phyloP scores from a whole-genome alignment of 2,797 vertebrate genomes.

The Lates japonicus region DNA sequence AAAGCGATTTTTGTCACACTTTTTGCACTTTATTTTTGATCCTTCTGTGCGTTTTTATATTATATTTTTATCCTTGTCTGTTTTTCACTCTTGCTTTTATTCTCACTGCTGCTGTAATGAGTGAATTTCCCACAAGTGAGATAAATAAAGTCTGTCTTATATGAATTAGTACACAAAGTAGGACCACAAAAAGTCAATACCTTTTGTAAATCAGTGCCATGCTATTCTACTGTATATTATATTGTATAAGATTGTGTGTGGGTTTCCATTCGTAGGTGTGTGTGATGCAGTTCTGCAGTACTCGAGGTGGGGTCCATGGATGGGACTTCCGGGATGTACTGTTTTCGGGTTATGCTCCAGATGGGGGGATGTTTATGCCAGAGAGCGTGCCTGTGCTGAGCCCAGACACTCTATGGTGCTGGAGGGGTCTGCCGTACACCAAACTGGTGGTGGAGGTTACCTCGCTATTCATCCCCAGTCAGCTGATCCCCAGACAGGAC shows the following conservation, averaged over 20 bases:
- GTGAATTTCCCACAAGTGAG: too few species aligned
- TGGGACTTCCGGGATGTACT: slow-evolving; percentile 89
- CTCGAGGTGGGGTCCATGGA: slow-evolving; percentile 82
- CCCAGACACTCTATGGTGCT: slow-evolving; percentile 80
- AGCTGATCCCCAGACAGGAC: slow-evolving; percentile 83
- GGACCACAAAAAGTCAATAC: background rate
- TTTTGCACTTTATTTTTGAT: too few species aligned
- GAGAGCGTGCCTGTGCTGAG: slow-evolving; percentile 85
- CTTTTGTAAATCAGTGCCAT: background rate
- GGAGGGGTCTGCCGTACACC: slow-evolving; percentile 87
- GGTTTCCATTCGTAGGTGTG: slow-evolving; percentile 22
- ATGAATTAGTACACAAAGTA: too few species aligned
- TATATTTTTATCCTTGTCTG: too few species aligned
- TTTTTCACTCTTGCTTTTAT: too few species aligned
- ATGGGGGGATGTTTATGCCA: slow-evolving; percentile 95
- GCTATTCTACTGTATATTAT: too few species aligned
- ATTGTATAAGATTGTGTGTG: background rate
- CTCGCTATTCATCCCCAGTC: slow-evolving; percentile 85
- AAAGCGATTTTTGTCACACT: too few species aligned
- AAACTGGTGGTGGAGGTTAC: slow-evolving; percentile 91
- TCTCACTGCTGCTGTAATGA: too few species aligned
- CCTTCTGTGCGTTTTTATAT: too few species aligned
- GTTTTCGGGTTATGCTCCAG: slow-evolving; percentile 91
- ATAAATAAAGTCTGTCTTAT: too few species aligned
- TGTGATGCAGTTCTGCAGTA: slow-evolving; percentile 91